These are phyloP conservation scores for Engystomops pustulosus DNA, from an alignment of 2,113 vertebrate genomes.

Conservation along the genomic window DNA sequence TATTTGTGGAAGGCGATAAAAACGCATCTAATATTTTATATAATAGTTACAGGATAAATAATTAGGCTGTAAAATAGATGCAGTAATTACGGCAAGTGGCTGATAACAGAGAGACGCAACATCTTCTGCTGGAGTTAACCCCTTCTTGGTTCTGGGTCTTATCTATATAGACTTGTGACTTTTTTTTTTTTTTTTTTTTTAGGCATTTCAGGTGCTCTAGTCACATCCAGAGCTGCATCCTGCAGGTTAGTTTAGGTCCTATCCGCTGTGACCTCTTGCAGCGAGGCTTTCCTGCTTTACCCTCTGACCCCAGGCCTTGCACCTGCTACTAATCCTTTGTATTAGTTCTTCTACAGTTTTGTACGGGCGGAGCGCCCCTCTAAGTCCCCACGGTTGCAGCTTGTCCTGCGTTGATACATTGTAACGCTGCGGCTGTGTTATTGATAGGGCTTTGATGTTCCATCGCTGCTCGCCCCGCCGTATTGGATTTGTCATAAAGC, in stretches of 20 bases:
- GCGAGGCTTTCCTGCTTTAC: too few species aligned
- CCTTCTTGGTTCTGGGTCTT: too few species aligned
- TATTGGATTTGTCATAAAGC: conserved; percentile 35
- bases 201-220: background rate
- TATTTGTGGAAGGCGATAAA: background rate
- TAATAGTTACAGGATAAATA: background rate
- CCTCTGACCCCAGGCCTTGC: too few species aligned
- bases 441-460: conserved; percentile 18
- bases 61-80: background rate
- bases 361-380: background rate
- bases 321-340: too few species aligned
- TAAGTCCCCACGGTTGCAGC: background rate
- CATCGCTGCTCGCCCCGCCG: background rate
- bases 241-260: background rate
- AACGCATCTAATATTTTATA: background rate
- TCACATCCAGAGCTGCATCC: background rate
- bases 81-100: background rate
- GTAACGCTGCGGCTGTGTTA: background rate
- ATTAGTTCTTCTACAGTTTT: background rate
- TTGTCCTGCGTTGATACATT: background rate
- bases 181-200: background rate
- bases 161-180: too few species aligned
- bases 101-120: background rate
- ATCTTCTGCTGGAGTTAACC: too few species aligned
- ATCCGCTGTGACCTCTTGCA: too few species aligned